Evolutionary conservation across 2,888 invertebrate genomes (phyloP).

Genomic region (Holacanthella duospinosa): DNA sequence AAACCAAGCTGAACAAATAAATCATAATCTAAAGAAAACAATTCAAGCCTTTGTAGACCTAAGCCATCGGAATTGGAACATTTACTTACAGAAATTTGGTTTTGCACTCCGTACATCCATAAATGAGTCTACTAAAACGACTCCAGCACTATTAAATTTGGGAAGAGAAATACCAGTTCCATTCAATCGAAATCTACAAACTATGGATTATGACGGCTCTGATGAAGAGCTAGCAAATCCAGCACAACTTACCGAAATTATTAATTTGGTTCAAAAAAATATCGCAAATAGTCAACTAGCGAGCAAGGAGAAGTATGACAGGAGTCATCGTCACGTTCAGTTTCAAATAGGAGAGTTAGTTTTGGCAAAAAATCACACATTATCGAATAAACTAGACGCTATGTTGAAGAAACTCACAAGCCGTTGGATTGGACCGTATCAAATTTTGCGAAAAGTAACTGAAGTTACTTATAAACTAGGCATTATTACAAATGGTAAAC

Average conservation of each 20-base stretch:
- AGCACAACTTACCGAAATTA: constrained; percentile 5
- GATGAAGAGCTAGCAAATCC: neutral
- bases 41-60: constrained; percentile 12
- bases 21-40: constrained; percentile 18
- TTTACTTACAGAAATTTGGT: too few species aligned
- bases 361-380: too few species aligned
- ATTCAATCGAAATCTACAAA: too few species aligned
- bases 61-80: too few species aligned
- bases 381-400: constrained; percentile 9
- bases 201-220: neutral
- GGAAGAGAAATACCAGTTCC: constrained; percentile 11
- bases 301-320: constrained; percentile 17
- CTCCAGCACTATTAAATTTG: too few species aligned
- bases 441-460: constrained; percentile 3
- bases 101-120: too few species aligned
- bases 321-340: constrained; percentile 1
- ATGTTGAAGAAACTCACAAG: constrained; percentile 10
- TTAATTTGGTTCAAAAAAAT: constrained; percentile 13
- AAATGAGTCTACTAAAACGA: too few species aligned
- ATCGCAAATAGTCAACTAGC: constrained; percentile 5
- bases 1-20: constrained; percentile 19
- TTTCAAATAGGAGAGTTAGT: too few species aligned
- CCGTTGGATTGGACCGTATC: constrained; percentile 17
- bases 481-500: neutral
- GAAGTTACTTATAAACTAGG: constrained; percentile 9